Percentiles rank a stretch among this genome's conserved stretches.
These are phyloP conservation scores for Polymixis flavicincta DNA, from an alignment of 2,888 invertebrate genomes.

Conservation along the genomic window DNA sequence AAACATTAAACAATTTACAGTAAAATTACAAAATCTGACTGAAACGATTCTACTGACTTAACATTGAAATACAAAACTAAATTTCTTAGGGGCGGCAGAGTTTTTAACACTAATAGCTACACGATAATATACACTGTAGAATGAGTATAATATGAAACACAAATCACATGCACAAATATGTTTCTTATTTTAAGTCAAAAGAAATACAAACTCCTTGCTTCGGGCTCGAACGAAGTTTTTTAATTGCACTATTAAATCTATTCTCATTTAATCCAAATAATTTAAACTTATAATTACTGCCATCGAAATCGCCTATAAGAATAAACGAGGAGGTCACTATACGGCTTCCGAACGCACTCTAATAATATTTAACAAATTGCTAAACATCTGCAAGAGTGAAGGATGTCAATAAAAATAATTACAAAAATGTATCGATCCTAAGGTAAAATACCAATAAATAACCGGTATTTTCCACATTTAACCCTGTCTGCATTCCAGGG, in stretches of 20 bases:
- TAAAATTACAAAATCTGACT: background rate
- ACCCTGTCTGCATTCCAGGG: no score
- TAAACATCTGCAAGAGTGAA: no score
- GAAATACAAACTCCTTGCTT: background rate
- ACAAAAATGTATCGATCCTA: no score
- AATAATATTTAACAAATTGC: no score
- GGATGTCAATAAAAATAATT: no score
- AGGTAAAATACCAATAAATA: background rate
- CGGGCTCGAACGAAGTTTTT: background rate
- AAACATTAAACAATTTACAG: slow-evolving; percentile 13
- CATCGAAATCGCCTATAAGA: no score
- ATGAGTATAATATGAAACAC: slow-evolving; percentile 7
- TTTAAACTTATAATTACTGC: background rate
- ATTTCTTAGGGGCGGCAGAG: background rate
- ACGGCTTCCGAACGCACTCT: no score
- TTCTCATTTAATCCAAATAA: background rate
- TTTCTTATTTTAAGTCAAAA: background rate
- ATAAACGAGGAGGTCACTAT: no score
- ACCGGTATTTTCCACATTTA: background rate
- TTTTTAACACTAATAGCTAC: slow-evolving; percentile 9
- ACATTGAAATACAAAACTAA: background rate
- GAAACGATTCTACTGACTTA: background rate
- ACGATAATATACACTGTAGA: slow-evolving; percentile 33
- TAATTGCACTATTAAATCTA: background rate
- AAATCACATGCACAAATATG: slow-evolving; percentile 41